These are phyloP conservation scores for Idaea aversata DNA, from an alignment of 2,888 invertebrate genomes.

Conservation along the genomic window DNA sequence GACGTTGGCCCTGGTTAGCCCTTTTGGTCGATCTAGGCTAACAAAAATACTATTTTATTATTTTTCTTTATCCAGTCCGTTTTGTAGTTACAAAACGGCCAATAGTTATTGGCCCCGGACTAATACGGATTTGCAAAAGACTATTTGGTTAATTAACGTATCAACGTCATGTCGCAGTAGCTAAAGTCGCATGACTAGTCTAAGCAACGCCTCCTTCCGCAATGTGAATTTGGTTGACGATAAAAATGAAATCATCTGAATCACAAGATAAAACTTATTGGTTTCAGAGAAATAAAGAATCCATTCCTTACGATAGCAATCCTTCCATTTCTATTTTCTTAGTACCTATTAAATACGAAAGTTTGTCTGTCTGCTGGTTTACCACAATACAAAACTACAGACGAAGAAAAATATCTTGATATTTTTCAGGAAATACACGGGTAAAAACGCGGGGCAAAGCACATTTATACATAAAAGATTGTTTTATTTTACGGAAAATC, in stretches of 20 bases:
- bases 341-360: neutral
- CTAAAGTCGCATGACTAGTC: neutral
- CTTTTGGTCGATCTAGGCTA: too few relatives aligned
- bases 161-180: too few relatives aligned
- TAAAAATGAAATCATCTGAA: neutral
- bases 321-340: neutral
- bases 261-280: neutral
- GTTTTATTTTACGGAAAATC: neutral
- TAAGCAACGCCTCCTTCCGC: neutral
- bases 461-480: neutral
- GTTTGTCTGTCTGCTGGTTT: neutral
- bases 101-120: too few relatives aligned
- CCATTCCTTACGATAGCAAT: neutral
- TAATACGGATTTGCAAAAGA: too few relatives aligned
- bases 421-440: neutral
- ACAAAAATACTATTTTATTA: too few relatives aligned
- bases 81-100: too few relatives aligned
- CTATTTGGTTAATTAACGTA: too few relatives aligned
- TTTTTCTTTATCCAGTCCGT: too few relatives aligned
- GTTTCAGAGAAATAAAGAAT: neutral
- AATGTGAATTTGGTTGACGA: neutral
- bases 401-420: neutral
- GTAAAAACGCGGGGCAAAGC: neutral
- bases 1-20: too few relatives aligned
- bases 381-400: neutral